Base-by-base conservation (phyloP, 2,797 vertebrate genomes). In the Lagorchestes hirsutus region DNA sequence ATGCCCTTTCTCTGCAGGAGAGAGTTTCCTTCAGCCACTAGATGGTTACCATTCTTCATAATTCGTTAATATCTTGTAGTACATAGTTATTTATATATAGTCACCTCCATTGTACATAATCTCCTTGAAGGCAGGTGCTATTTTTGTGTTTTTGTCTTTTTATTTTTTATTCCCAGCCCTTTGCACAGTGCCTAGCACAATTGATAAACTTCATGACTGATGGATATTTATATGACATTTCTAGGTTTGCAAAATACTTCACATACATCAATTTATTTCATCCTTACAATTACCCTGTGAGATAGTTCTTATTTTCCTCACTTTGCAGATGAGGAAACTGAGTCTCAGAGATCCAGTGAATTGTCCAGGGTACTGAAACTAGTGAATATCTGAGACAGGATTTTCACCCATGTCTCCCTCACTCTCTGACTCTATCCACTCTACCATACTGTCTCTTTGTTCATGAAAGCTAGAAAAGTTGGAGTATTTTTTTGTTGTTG, bases 241-340 rank as follows among this genome's bases (percentile, higher is more conserved):
- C 40, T 27, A 82, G 74, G 40, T 82, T 46, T 46, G 22, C 74
- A 82, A 27, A 82, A 82, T 82, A 24, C 74, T 46, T 82, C 40
- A 46, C 18, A 46, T 46, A 46, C 18, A 46, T 46, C 27, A 82
- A 5, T 9, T 46, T 18, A 2, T 46, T 46, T 82, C 16, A 46
- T 46, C 74, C 74, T 82, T 82, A 10, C 22, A 27, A 46, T 82
- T 46, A 82, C 0, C 40, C 40, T 82, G 22, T 46, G 74, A 82
- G 40, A 82, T 46, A 82, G 1, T 4, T 74, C 16, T 74, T 40
- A 40, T 24, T 34, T 94, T 93, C 50, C 46, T 4, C 11, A 28
- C 82, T 94, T 95, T 87, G 62, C 29, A n/a, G 82, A 82, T 82
- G 74, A 82, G n/a, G 22, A 82, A 82, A 82, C 74, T 82, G 74